phyloP scores from a whole-genome alignment of 2,888 invertebrate species.

The Cantharis rustica region DNA sequence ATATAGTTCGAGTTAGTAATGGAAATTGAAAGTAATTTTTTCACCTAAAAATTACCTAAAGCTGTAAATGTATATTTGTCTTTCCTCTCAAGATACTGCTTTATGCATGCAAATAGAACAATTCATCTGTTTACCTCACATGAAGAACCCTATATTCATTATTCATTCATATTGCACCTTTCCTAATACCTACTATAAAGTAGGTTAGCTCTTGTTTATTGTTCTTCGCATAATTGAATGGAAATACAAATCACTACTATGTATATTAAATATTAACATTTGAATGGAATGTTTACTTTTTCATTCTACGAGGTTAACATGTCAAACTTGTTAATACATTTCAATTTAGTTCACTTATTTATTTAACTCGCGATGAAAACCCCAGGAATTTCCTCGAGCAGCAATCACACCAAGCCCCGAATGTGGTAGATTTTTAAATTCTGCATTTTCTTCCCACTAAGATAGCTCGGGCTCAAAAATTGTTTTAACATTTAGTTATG shows the following conservation, averaged over 20 bases:
- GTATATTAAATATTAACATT: neutral
- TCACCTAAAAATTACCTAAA: neutral
- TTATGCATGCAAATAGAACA: conserved; percentile 19
- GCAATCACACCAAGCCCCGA: no score
- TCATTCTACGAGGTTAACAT: neutral
- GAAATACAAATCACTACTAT: neutral
- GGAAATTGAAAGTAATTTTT: neutral
- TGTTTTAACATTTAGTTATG: neutral
- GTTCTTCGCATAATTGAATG: conserved; percentile 8
- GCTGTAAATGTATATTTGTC: conserved; percentile 8
- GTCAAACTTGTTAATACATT: neutral
- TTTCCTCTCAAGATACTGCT: conserved; percentile 8
- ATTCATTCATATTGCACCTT: conserved; percentile 17
- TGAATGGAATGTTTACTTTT: neutral
- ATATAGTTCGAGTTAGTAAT: neutral
- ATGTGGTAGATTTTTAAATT: neutral
- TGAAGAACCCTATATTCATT: conserved; percentile 15
- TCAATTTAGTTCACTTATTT: neutral
- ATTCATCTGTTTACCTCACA: conserved; percentile 18
- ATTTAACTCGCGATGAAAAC: neutral
- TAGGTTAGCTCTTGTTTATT: conserved; percentile 12
- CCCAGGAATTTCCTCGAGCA: neutral
- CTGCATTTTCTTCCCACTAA: neutral
- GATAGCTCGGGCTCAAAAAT: neutral
- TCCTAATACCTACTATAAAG: conserved; percentile 11